phyloP scores from a whole-genome alignment of 2,888 invertebrate genomes.

The Platynereis dumerilii region DNA sequence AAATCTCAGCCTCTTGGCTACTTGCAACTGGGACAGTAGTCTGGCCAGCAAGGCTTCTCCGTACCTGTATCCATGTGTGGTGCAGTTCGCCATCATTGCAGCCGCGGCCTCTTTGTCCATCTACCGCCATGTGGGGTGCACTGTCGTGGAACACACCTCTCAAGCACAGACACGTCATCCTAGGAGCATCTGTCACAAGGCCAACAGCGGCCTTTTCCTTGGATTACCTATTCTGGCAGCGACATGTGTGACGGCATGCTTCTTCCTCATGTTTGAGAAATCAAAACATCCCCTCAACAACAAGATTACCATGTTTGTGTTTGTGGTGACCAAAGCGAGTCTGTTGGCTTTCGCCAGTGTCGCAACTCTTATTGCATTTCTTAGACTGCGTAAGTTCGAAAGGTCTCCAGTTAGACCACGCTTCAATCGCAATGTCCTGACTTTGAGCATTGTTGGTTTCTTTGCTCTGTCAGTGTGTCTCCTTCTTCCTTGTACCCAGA shows the following conservation, averaged over 20 bases:
- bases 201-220: conserved; percentile 18
- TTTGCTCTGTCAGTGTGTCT: conserved; percentile 11
- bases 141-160: neutral
- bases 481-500: conserved; percentile 3
- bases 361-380: conserved; percentile 7
- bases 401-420: neutral
- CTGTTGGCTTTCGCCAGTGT: conserved; percentile 3
- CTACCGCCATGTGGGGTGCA: conserved; percentile 7
- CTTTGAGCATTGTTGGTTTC: conserved; percentile 7
- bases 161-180: neutral
- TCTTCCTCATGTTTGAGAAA: conserved; percentile 8
- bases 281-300: conserved; percentile 3
- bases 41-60: conserved; percentile 17
- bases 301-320: conserved; percentile 15
- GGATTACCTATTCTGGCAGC: conserved; percentile 10
- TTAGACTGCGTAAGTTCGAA: neutral
- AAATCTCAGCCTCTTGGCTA: no score
- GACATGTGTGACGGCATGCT: conserved; percentile 12
- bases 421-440: conserved; percentile 2
- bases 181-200: conserved; percentile 15
- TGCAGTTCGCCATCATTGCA: conserved; percentile 15
- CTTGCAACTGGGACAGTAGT: neutral
- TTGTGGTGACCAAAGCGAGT: conserved; percentile 8
- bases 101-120: conserved; percentile 3
- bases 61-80: conserved; percentile 11